phyloP scores from a whole-genome alignment of 2,113 vertebrate species.

The Ancistrus triradiatus region DNA sequence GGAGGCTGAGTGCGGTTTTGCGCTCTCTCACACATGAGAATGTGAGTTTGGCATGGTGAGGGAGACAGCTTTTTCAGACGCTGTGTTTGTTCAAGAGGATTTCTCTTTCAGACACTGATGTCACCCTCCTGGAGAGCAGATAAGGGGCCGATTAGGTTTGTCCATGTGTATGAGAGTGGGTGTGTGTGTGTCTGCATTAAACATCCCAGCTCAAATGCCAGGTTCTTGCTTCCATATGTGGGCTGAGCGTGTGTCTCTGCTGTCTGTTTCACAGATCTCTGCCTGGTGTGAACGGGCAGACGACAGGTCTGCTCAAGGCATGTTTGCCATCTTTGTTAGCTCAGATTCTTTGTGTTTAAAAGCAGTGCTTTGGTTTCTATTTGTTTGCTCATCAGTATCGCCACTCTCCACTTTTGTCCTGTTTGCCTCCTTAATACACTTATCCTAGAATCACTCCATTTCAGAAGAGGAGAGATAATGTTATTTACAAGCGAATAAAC shows the following conservation, averaged over 20 bases:
- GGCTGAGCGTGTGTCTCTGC: not conserved
- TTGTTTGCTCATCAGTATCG: constrained; percentile 16
- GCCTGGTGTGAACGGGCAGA: constrained; percentile 5
- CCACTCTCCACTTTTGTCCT: not conserved
- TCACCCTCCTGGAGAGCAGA: constrained; percentile 39
- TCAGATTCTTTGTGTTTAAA: constrained; percentile 1
- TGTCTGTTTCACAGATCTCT: not conserved
- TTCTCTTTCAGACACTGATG: constrained; percentile 46
- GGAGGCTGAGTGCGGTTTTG: constrained; percentile 13
- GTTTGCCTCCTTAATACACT: not conserved
- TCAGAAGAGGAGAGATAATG: constrained; percentile 10
- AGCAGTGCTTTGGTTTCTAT: not conserved
- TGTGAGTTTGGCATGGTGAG: constrained; percentile 26
- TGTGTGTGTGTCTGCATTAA: constrained; percentile 10
- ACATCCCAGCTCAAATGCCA: not conserved
- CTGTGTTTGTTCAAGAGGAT: constrained; percentile 36
- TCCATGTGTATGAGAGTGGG: not conserved
- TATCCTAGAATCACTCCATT: constrained; percentile 9
- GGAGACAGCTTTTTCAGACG: constrained; percentile 36
- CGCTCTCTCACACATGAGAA: not conserved
- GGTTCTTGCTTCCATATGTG: not conserved
- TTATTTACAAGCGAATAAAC: constrained; percentile 24
- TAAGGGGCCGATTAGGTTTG: constrained; percentile 41
- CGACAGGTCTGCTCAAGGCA: not conserved
- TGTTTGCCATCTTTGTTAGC: not conserved